These are phyloP conservation scores for Caenorhabditis sp. DNA, from an alignment of 2,888 invertebrate genomes.

Conservation along the genomic window DNA sequence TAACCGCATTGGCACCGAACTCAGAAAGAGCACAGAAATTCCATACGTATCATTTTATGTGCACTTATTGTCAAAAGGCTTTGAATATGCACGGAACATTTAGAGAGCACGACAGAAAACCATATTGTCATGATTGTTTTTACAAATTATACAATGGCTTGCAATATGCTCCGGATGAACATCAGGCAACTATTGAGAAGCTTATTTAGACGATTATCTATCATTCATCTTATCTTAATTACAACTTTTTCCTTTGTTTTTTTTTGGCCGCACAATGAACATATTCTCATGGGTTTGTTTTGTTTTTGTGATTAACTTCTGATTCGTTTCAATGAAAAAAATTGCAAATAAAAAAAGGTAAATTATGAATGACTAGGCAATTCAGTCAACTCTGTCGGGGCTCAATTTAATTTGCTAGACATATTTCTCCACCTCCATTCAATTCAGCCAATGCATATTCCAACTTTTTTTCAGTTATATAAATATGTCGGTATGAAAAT, in stretches of 20 bases:
- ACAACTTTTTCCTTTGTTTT: not conserved
- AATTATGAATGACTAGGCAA: too few relatives aligned
- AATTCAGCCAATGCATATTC: too few relatives aligned
- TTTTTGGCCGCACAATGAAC: not conserved
- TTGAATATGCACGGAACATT: conserved; percentile 69
- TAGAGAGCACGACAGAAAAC: conserved; percentile 92
- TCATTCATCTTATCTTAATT: conserved; percentile 2
- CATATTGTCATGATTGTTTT: conserved; percentile 97
- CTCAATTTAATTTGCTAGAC: too few relatives aligned
- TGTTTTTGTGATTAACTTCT: too few relatives aligned
- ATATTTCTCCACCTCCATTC: too few relatives aligned
- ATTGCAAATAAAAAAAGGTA: too few relatives aligned
- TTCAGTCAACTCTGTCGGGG: too few relatives aligned
- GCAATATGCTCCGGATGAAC: conserved; percentile 65
- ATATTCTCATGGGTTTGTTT: too few relatives aligned
- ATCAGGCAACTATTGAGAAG: conserved; percentile 63
- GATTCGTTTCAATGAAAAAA: too few relatives aligned
- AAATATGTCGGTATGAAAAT: not conserved
- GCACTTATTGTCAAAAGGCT: conserved; percentile 91
- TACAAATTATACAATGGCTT: conserved; percentile 81
- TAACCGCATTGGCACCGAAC: conserved; percentile 71
- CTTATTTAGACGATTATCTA: conserved; percentile 50
- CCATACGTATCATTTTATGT: conserved; percentile 94
- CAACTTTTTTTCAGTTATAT: too few relatives aligned
- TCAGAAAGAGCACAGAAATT: conserved; percentile 98